These are phyloP conservation scores for Semaprochilodus insignis DNA, from an alignment of 2,797 vertebrate species.

Conservation along the genomic window DNA sequence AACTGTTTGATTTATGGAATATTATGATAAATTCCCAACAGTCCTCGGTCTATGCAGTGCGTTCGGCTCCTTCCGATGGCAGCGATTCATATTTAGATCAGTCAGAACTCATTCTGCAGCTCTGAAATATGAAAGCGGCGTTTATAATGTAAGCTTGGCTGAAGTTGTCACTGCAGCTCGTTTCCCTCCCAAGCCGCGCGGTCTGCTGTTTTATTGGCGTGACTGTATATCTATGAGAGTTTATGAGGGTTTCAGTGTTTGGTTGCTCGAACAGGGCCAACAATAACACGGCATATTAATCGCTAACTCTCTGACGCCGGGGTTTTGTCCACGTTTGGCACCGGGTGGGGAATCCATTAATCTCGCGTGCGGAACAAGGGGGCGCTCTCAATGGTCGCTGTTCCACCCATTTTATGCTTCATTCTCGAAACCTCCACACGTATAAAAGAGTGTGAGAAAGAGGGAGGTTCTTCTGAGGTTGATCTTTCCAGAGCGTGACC, in stretches of 20 bases:
- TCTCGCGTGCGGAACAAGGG: constrained; percentile 57
- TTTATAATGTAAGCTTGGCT: background rate
- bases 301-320: constrained; percentile 57
- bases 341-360: constrained; percentile 65
- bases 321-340: constrained; percentile 69
- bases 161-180: background rate
- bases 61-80: too few species aligned
- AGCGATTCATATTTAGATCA: too few species aligned
- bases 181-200: background rate
- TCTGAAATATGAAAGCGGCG: background rate
- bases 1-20: too few species aligned
- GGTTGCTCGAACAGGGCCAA: constrained; percentile 62
- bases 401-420: constrained; percentile 65
- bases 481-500: constrained; percentile 52
- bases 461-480: constrained; percentile 53
- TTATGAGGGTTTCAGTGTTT: constrained; percentile 53
- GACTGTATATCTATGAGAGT: constrained; percentile 46
- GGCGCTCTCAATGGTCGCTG: constrained; percentile 54
- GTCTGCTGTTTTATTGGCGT: constrained; percentile 40
- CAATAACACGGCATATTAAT: constrained; percentile 69
- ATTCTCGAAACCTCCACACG: constrained; percentile 61
- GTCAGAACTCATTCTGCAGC: background rate
- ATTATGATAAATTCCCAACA: too few species aligned
- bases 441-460: constrained; percentile 66
- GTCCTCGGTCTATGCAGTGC: too few species aligned